These are phyloP conservation scores for Campylorhamphus procurvoides DNA, from an alignment of 2,113 vertebrate species.

Conservation along the genomic window DNA sequence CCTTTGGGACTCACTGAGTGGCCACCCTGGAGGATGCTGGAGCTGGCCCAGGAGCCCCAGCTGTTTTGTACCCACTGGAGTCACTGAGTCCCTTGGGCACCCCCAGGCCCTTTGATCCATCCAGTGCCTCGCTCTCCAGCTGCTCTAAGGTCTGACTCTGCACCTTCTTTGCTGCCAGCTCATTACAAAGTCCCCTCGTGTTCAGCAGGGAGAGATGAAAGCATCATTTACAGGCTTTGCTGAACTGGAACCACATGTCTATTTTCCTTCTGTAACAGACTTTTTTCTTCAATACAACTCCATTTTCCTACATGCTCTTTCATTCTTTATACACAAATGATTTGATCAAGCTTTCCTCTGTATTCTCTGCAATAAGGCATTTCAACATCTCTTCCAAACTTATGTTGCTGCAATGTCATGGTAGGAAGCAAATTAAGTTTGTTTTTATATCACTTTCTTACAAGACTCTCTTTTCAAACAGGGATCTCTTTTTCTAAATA, in stretches of 20 bases:
- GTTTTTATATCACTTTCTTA: background rate
- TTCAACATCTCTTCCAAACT: conserved; percentile 20
- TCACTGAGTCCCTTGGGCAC: background rate
- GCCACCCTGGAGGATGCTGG: background rate
- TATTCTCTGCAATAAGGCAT: background rate
- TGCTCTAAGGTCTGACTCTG: background rate
- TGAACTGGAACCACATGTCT: conserved; percentile 32
- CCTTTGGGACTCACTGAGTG: background rate
- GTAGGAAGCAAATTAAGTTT: conserved; percentile 9
- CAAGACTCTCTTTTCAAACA: background rate
- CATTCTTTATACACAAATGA: conserved; percentile 5
- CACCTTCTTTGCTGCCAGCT: background rate
- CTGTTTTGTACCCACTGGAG: background rate
- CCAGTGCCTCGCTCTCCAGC: background rate
- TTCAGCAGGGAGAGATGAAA: background rate
- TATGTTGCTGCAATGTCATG: background rate
- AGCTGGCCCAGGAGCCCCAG: background rate
- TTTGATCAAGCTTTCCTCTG: background rate
- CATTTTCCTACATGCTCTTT: background rate
- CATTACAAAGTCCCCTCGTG: background rate
- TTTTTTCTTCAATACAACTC: background rate
- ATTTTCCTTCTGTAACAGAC: background rate
- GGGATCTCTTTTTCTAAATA: background rate
- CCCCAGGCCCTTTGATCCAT: background rate
- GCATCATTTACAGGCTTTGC: background rate